Evolutionary conservation across 2,888 invertebrate genomes (phyloP), one percentile per base, ranked within the genome.

Genomic region (Drosophila pseudotakahashii): DNA sequence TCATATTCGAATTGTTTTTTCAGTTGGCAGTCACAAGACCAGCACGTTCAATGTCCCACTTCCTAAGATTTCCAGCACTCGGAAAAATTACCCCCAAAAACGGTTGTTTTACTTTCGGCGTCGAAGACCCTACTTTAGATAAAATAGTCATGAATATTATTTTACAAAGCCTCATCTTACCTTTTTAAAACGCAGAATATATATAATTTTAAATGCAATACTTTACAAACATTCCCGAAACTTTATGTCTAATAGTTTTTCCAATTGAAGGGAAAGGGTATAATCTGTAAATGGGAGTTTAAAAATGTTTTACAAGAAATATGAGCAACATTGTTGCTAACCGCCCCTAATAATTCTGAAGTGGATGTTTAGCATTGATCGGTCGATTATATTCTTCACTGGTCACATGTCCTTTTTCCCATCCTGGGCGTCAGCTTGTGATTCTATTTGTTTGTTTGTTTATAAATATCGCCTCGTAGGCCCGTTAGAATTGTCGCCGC

Each of bases 401-500:
- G 51, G 44, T 51, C 50, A 23, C 44, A 52, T 50, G 39, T 39
- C 51, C 48, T 45, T 47, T 47, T 54, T 37, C n/a, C n/a, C 32
- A 60, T 62, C 61, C 37, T 16, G 47, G 57, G 34, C 39, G 48
- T 51, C 62, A 13, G 44, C 47, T 52, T 62, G 54, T 39, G 39
- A 45, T 41, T 73, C 36, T 47, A 61, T 58, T 60, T 57, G 53
- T 76, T 76, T 85, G 75, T 85, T 88, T 83, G 86, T 83, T 86
- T 79, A 54, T 73, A 86, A 83, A 88, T 77, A 77, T 58, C 44
- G 60, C 34, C 44, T 11, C 11, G 42, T 19, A 16, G 19, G 50
- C n/a, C 59, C 63, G 72, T 69, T 59, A 50, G 51, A 73, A 66
- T 87, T 81, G 85, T 87, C 81, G 88, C 74, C 88, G 54, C 44